Percentiles rank a stretch among this genome's conserved stretches.
phyloP scores from a whole-genome alignment of 2,888 invertebrate genomes.

The Lysandra bellargus region DNA sequence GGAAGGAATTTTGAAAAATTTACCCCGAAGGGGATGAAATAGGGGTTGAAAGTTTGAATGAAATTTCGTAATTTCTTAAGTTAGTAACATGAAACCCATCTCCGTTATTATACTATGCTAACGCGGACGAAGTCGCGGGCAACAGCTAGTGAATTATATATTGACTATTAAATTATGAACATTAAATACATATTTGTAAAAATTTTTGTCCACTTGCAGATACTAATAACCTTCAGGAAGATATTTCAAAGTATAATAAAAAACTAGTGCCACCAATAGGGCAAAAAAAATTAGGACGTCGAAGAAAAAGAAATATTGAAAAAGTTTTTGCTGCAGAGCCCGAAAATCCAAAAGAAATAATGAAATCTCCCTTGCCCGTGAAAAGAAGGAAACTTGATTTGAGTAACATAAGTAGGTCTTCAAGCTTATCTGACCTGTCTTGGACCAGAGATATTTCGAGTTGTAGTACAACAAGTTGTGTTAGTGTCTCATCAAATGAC shows the following conservation, averaged over 20 bases:
- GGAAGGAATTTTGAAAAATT: no score
- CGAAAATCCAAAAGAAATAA: not conserved
- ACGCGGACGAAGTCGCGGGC: no score
- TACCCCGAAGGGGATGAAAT: no score
- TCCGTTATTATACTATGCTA: no score
- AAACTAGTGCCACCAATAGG: not conserved
- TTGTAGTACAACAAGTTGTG: conserved; percentile 56
- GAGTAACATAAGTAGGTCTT: conserved; percentile 46
- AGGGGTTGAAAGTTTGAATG: no score
- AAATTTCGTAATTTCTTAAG: no score
- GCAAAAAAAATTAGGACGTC: not conserved
- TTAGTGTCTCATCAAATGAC: conserved; percentile 55
- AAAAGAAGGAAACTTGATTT: conserved; percentile 15
- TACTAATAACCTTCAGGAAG: not conserved
- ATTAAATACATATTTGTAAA: not conserved
- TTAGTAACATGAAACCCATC: no score
- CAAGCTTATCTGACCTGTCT: conserved; percentile 53
- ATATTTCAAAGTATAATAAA: not conserved
- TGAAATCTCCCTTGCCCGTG: conserved; percentile 21
- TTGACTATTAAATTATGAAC: not conserved
- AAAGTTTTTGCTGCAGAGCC: not conserved
- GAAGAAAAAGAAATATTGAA: not conserved
- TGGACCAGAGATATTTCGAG: conserved; percentile 68
- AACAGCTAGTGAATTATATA: not conserved
- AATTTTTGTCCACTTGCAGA: not conserved